These are phyloP conservation scores for Marmota monax DNA, from an alignment of 2,113 vertebrate species.

Conservation along the genomic window DNA sequence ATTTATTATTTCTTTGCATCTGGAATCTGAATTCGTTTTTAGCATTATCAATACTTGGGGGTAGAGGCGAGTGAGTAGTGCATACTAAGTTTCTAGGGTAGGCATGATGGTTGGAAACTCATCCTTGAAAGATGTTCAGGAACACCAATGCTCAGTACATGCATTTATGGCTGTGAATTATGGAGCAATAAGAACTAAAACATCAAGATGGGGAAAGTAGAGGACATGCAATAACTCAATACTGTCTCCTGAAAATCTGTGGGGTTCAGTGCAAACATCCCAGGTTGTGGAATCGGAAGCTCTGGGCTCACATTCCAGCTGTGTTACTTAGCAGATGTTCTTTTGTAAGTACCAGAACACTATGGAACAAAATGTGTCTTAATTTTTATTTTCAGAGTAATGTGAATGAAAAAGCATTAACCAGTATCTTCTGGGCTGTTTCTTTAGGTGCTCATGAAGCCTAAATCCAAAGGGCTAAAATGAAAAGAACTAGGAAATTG, in stretches of 20 bases:
- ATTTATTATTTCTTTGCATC: neutral
- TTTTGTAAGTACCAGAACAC: neutral
- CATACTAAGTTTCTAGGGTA: neutral
- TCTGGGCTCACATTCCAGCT: neutral
- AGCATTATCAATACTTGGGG: neutral
- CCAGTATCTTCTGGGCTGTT: neutral
- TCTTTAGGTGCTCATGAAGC: neutral
- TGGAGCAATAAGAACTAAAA: neutral
- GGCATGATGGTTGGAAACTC: neutral
- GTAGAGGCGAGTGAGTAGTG: neutral
- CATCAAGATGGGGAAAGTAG: neutral
- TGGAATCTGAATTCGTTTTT: neutral
- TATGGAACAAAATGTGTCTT: neutral
- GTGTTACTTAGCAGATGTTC: neutral
- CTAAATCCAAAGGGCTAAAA: neutral
- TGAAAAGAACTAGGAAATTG: neutral
- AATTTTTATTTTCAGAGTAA: slow-evolving; percentile 27
- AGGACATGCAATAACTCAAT: neutral
- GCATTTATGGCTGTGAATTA: neutral
- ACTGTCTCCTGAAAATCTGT: neutral
- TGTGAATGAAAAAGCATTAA: neutral
- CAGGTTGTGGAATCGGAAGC: neutral
- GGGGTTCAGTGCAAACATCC: neutral
- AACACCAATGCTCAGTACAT: neutral
- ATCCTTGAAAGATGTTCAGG: neutral